Percentiles rank a stretch among this genome's conserved stretches.
Conservation (phyloP, 2,888 invertebrate genomes). For the Ochlodes sylvanus region DNA sequence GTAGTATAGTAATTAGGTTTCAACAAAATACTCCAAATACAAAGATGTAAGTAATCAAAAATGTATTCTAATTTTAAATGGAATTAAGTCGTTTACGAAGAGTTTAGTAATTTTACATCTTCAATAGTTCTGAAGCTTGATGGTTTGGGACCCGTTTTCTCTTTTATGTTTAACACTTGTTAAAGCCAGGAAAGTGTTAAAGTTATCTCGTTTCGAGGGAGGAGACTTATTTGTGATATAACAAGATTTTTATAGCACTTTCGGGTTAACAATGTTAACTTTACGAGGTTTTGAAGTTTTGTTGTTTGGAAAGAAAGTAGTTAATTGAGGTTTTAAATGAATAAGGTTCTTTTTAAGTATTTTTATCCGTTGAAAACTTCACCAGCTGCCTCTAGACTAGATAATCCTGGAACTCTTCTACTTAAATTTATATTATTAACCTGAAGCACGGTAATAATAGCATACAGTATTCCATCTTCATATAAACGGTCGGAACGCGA, state of each 20-base stretch:
- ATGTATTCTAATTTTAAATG: neutral
- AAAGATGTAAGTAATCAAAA: too few species aligned
- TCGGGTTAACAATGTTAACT: neutral
- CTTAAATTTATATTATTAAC: too few species aligned
- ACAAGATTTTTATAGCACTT: neutral
- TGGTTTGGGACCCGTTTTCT: neutral
- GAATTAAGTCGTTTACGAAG: too few species aligned
- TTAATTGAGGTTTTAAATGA: neutral
- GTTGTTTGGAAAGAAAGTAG: neutral
- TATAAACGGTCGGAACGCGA: too few species aligned
- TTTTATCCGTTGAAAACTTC: too few species aligned
- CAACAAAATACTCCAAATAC: too few species aligned
- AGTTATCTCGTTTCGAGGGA: neutral
- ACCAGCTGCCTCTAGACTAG: too few species aligned
- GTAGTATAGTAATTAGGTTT: too few species aligned
- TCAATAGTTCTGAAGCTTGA: neutral
- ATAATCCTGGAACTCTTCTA: too few species aligned
- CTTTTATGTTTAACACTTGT: neutral
- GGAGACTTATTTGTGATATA: neutral
- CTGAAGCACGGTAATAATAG: too few species aligned
- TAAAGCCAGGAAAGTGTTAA: neutral
- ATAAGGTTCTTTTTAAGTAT: too few species aligned
- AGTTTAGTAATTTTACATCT: neutral
- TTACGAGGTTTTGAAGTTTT: neutral
- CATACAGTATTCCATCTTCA: too few species aligned